A percentile compares a stretch with the other conserved stretches of the same genome.
phyloP scores from a whole-genome alignment of 2,113 vertebrate genomes.

The Daboia siamensis region DNA sequence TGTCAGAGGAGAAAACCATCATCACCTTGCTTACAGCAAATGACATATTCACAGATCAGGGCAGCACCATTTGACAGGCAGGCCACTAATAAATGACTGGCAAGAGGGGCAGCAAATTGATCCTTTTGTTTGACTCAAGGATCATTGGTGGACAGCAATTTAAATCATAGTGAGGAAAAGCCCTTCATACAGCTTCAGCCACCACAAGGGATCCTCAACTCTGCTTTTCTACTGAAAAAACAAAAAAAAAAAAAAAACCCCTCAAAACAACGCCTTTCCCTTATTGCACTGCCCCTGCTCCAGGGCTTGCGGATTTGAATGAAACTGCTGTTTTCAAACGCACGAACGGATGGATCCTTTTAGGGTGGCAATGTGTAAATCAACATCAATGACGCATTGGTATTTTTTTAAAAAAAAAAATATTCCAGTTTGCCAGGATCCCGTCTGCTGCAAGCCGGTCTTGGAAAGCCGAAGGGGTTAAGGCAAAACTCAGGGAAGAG shows the following conservation, averaged over 20 bases:
- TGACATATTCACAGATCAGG: not conserved
- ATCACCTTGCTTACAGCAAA: not conserved
- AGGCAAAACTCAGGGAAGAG: conserved; percentile 43
- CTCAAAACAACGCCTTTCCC: not conserved
- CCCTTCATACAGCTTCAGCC: not conserved
- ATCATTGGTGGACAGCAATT: not conserved
- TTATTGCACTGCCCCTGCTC: not conserved
- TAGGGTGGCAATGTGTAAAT: too few relatives aligned
- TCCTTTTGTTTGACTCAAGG: not conserved
- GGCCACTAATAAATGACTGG: not conserved
- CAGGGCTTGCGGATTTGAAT: not conserved
- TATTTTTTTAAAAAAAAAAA: too few relatives aligned
- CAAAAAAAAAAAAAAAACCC: too few relatives aligned
- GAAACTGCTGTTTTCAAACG: not conserved
- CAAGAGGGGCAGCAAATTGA: not conserved
- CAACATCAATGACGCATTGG: not conserved
- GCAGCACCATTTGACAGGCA: not conserved
- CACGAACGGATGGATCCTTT: not conserved
- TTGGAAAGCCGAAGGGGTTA: conserved; percentile 57
- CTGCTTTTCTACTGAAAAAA: not conserved
- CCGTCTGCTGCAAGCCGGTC: not conserved
- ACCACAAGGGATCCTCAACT: not conserved
- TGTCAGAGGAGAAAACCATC: not conserved
- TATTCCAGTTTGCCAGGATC: not conserved
- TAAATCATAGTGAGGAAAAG: not conserved